Conservation (phyloP, 2,888 invertebrate species). For the Teinopalpus imperialis region DNA sequence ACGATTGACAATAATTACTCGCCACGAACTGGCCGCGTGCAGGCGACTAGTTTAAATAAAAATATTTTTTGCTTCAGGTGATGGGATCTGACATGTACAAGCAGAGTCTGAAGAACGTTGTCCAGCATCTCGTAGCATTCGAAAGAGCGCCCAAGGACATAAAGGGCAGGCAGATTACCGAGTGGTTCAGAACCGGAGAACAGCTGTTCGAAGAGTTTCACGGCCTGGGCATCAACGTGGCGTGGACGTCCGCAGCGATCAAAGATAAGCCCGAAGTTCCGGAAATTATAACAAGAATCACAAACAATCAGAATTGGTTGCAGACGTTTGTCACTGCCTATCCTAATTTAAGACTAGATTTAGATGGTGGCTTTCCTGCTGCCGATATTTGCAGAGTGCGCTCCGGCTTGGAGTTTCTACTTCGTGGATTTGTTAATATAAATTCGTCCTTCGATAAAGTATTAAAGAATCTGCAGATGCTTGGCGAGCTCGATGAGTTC, state of each 20-base stretch:
- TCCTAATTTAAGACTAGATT: slow-evolving; percentile 30
- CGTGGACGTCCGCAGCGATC: slow-evolving; percentile 29
- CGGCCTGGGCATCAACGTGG: slow-evolving; percentile 25
- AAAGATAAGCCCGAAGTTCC: slow-evolving; percentile 20
- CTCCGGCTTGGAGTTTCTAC: slow-evolving; percentile 30
- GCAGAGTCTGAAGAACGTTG: slow-evolving; percentile 29
- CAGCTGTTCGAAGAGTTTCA: slow-evolving; percentile 32
- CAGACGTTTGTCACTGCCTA: slow-evolving; percentile 33
- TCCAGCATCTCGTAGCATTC: slow-evolving; percentile 26
- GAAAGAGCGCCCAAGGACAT: slow-evolving; percentile 32
- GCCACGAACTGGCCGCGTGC: too few relatives aligned
- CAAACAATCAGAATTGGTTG: slow-evolving; percentile 30
- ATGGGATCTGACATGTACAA: slow-evolving; percentile 30
- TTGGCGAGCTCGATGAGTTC: slow-evolving; percentile 34
- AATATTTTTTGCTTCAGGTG: slow-evolving; percentile 26
- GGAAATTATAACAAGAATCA: slow-evolving; percentile 24
- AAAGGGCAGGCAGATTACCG: slow-evolving; percentile 28
- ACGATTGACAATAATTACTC: too few relatives aligned
- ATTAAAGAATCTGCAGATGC: slow-evolving; percentile 27
- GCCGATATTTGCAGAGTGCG: slow-evolving; percentile 30
- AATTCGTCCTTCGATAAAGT: slow-evolving; percentile 29
- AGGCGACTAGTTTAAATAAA: not conserved
- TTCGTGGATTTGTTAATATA: slow-evolving; percentile 29
- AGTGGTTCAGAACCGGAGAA: slow-evolving; percentile 33
- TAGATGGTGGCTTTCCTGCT: slow-evolving; percentile 30